phyloP scores from a whole-genome alignment of 2,888 invertebrate genomes.

The Seira sanloemensis region DNA sequence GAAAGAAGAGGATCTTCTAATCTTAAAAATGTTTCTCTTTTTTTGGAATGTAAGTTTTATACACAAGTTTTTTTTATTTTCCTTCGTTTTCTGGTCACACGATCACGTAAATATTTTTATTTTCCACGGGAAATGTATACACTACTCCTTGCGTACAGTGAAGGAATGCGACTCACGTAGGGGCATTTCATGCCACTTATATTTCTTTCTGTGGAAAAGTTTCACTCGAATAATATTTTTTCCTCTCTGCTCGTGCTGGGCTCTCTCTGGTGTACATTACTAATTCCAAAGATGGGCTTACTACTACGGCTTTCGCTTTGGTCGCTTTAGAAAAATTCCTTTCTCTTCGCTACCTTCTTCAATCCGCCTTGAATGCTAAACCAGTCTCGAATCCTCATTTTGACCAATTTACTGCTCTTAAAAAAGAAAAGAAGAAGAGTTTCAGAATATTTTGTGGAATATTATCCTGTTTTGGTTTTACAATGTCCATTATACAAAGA shows the following conservation, averaged over 20 bases:
- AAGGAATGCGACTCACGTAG: constrained; percentile 56
- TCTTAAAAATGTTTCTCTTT: background rate
- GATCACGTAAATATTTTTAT: constrained; percentile 38
- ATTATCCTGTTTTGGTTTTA: constrained; percentile 18
- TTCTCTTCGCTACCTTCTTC: constrained; percentile 17
- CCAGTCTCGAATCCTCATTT: constrained; percentile 5
- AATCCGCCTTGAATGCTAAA: background rate
- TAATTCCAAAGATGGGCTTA: constrained; percentile 29
- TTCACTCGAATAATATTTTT: constrained; percentile 43
- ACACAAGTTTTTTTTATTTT: too few species aligned
- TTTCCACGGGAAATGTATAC: background rate
- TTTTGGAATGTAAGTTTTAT: too few species aligned
- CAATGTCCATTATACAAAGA: background rate
- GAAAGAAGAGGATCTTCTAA: background rate
- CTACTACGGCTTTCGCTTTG: background rate
- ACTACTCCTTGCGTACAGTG: constrained; percentile 6
- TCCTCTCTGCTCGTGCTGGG: background rate
- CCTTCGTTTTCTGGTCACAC: constrained; percentile 37
- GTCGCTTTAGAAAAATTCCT: too few species aligned
- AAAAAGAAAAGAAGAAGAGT: background rate
- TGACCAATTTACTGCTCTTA: constrained; percentile 55
- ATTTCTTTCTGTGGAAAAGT: constrained; percentile 31
- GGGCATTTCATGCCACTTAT: constrained; percentile 63
- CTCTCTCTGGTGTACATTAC: background rate
- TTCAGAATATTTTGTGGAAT: constrained; percentile 17